Percentiles rank a stretch among this genome's conserved stretches.
phyloP scores from a whole-genome alignment of 2,888 invertebrate species.

The Dryococelus australis region DNA sequence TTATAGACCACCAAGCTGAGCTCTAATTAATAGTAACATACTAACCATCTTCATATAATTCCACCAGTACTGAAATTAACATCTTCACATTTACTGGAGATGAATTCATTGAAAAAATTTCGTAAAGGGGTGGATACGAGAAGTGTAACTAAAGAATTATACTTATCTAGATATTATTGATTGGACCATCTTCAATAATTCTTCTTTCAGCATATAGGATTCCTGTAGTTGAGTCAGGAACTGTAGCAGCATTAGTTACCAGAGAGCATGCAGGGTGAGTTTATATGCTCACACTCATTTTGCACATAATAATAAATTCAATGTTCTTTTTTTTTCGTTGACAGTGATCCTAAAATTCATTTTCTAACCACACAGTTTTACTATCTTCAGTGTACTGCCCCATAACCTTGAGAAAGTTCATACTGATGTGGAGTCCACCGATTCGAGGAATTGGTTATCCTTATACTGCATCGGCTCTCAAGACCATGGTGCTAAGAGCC shows the following conservation, averaged over 20 bases:
- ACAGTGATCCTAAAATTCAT: constrained; percentile 30
- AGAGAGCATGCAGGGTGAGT: constrained; percentile 34
- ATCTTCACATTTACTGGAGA: background rate
- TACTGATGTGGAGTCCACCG: constrained; percentile 33
- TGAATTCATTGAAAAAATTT: constrained; percentile 25
- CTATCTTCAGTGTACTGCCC: constrained; percentile 29
- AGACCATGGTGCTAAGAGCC: no score
- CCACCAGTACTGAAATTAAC: constrained; percentile 28
- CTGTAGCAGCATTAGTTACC: constrained; percentile 26
- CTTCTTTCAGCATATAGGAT: constrained; percentile 25
- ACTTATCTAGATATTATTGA: background rate
- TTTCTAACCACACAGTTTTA: constrained; percentile 33
- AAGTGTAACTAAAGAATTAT: no score
- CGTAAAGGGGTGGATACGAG: background rate
- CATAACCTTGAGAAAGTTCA: constrained; percentile 35
- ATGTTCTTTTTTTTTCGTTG: constrained; percentile 28
- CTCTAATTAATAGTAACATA: constrained; percentile 32
- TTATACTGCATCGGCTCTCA: no score
- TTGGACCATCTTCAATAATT: background rate
- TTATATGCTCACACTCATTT: constrained; percentile 33
- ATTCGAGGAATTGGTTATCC: constrained; percentile 32
- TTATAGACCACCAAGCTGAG: constrained; percentile 30
- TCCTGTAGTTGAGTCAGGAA: constrained; percentile 27
- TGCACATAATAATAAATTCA: constrained; percentile 30
- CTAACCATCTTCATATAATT: constrained; percentile 35